These are phyloP conservation scores for Xerus rutilus DNA, from an alignment of 2,797 vertebrate species.

Conservation along the genomic window DNA sequence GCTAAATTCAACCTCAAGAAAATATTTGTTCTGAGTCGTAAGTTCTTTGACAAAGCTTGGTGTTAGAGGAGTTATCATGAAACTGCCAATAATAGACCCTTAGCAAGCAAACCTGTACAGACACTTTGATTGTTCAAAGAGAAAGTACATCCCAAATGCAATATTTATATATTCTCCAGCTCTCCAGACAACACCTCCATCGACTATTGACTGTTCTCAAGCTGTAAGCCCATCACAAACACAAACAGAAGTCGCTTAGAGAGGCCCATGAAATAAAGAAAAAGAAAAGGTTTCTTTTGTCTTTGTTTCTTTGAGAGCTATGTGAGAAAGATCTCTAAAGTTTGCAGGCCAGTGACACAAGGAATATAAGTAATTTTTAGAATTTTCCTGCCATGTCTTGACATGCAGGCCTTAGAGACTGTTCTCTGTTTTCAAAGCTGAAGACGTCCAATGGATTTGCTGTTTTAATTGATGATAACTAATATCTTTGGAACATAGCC, in stretches of 20 bases:
- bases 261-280: not conserved
- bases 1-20: constrained; percentile 21
- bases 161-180: constrained; percentile 64
- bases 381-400: not conserved
- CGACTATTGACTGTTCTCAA: constrained; percentile 30
- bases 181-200: not conserved
- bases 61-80: constrained; percentile 6
- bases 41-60: constrained; percentile 46
- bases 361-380: not conserved
- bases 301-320: constrained; percentile 20
- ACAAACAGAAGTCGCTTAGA: not conserved
- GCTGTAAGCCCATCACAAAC: constrained; percentile 45
- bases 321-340: not conserved
- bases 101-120: constrained; percentile 69
- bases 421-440: not conserved
- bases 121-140: constrained; percentile 57
- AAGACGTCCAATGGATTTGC: not conserved
- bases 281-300: not conserved
- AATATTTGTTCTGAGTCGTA: constrained; percentile 66
- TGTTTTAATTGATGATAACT: not conserved
- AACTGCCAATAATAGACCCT: constrained; percentile 69
- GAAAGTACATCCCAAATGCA: not conserved
- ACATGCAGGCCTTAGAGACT: accelerated
- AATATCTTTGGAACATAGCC: not conserved
- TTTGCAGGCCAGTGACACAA: not conserved